A percentile compares a stretch with the other conserved stretches of the same genome.
These are phyloP conservation scores for Lydus trimaculatus DNA, from an alignment of 2,888 invertebrate genomes.

Conservation along the genomic window DNA sequence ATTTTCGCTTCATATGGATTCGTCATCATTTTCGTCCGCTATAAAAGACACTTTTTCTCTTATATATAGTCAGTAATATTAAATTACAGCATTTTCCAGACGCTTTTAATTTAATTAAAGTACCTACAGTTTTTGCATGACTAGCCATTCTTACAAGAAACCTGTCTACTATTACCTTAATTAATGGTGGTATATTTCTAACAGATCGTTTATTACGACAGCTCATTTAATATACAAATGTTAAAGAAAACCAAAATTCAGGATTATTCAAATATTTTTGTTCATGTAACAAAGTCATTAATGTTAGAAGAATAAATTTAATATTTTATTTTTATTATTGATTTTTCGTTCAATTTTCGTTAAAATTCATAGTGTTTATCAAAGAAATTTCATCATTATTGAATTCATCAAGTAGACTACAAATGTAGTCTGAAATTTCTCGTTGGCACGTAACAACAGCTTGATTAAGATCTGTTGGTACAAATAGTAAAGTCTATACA, in stretches of 20 bases:
- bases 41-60: background rate
- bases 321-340: too few species aligned
- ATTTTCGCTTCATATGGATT: slow-evolving; percentile 10
- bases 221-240: too few species aligned
- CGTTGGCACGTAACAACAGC: background rate
- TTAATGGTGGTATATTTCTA: background rate
- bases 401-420: too few species aligned
- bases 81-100: background rate
- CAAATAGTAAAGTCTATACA: background rate
- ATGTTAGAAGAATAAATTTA: too few species aligned
- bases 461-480: background rate
- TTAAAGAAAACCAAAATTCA: too few species aligned
- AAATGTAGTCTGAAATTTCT: background rate
- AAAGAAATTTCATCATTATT: too few species aligned
- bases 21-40: background rate
- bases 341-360: too few species aligned
- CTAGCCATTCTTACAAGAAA: background rate
- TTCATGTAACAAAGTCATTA: too few species aligned
- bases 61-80: background rate
- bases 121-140: background rate
- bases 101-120: background rate
- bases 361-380: too few species aligned
- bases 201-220: too few species aligned
- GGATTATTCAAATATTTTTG: too few species aligned
- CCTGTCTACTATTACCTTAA: background rate